These are phyloP conservation scores for Podarcis muralis DNA, from an alignment of 2,113 vertebrate species.

Conservation along the genomic window DNA sequence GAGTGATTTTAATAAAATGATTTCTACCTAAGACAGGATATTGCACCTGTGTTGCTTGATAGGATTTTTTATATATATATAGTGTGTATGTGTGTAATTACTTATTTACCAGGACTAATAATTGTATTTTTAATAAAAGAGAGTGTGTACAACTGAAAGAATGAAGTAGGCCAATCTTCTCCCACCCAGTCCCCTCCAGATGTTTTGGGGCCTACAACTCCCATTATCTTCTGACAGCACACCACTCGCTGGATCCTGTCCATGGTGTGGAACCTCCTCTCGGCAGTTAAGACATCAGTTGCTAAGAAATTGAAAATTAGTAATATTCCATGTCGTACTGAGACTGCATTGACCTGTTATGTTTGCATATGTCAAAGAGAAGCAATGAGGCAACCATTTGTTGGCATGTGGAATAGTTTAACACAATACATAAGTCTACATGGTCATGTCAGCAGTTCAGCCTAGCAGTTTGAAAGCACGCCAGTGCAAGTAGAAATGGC, in stretches of 20 bases:
- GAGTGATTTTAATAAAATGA: background rate
- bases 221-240: no score
- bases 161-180: background rate
- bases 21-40: slow-evolving; percentile 4
- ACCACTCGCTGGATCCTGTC: background rate
- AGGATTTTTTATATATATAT: no score
- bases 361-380: no score
- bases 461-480: no score
- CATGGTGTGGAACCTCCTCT: background rate
- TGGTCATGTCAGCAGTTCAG: background rate
- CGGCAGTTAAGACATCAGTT: background rate
- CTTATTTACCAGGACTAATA: background rate
- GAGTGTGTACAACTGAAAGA: background rate
- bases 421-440: background rate
- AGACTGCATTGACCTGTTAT: background rate
- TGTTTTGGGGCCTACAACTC: no score
- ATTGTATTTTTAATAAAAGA: background rate
- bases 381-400: background rate
- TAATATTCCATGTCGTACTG: no score
- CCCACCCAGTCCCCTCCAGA: no score
- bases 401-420: background rate
- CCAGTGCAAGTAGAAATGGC: no score
- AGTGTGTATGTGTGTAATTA: background rate
- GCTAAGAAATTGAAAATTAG: background rate
- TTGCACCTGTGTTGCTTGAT: background rate